phyloP scores from a whole-genome alignment of 1,140 invertebrate species.

The Tetranychus cinnabarinus region DNA sequence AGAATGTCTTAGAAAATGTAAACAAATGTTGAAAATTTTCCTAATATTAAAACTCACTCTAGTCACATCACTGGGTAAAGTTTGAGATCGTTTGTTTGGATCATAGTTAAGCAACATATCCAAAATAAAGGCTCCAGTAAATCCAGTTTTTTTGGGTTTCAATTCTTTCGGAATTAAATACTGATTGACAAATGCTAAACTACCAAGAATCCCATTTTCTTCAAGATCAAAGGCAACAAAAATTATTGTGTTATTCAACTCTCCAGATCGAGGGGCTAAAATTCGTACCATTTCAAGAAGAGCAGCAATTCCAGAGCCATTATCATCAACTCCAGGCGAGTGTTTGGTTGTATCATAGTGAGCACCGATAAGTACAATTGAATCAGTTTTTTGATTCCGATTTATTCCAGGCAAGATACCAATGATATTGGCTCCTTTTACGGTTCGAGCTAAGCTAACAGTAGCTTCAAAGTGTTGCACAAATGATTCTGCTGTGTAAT shows the following conservation, averaged over 20 bases:
- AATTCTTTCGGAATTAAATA: conserved; percentile 17
- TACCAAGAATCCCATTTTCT: conserved; percentile 21
- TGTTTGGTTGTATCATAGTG: conserved; percentile 23
- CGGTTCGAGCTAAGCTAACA: background rate
- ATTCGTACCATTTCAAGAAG: conserved; percentile 22
- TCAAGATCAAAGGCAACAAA: conserved; percentile 26
- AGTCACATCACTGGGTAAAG: conserved; percentile 3
- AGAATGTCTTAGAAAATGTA: too few species aligned
- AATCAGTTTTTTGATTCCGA: background rate
- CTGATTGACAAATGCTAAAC: conserved; percentile 22
- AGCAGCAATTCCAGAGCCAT: conserved; percentile 23
- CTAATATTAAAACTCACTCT: conserved; percentile 3
- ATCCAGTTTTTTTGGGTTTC: conserved; percentile 3
- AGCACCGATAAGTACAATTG: conserved; percentile 15
- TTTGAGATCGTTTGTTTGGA: conserved; percentile 9
- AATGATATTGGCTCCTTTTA: background rate
- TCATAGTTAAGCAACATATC: conserved; percentile 24
- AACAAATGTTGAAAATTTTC: too few species aligned
- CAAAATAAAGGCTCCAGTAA: conserved; percentile 21
- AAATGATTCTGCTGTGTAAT: background rate
- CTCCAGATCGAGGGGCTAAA: conserved; percentile 17
- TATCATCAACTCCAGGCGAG: conserved; percentile 20
- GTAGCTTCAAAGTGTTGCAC: background rate
- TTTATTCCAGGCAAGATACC: background rate
- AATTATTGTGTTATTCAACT: conserved; percentile 19